A percentile compares a stretch with the other conserved stretches of the same genome.
Evolutionary conservation across 2,113 vertebrate genomes (phyloP).

Genomic region (Telmatochromis bifrenatus): DNA sequence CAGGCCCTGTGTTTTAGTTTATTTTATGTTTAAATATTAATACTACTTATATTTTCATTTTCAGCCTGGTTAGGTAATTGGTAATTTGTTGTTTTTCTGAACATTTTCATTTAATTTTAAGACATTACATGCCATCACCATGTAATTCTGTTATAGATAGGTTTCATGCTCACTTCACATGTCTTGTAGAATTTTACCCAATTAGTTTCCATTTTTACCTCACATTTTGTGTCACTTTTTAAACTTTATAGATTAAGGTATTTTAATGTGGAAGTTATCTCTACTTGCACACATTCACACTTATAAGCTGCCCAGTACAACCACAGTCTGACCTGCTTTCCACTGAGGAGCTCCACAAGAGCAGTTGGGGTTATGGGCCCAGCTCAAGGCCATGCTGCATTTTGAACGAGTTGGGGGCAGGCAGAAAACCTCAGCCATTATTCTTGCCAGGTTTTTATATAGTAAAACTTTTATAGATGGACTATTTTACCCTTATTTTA

Average conservation of each 20-base stretch:
- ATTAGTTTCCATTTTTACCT: background rate
- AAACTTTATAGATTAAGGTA: background rate
- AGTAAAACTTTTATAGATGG: background rate
- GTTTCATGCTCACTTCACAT: background rate
- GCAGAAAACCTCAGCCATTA: background rate
- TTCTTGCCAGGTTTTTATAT: background rate
- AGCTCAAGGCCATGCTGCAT: background rate
- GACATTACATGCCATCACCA: background rate
- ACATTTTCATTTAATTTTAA: background rate
- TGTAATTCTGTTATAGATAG: background rate
- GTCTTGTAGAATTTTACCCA: background rate
- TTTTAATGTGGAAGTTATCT: background rate
- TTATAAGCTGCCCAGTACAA: background rate
- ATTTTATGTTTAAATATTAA: background rate
- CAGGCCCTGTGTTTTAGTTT: background rate
- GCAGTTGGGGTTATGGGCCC: background rate
- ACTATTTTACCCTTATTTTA: background rate
- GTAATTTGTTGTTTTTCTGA: background rate
- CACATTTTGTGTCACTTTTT: background rate
- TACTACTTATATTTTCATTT: background rate
- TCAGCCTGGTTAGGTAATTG: background rate
- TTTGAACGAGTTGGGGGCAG: background rate
- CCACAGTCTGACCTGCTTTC: background rate
- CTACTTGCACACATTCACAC: background rate
- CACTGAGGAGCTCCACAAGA: background rate